Base-by-base conservation (phyloP, 2,113 vertebrate species). In the Chamaetylas fuelleborni region DNA sequence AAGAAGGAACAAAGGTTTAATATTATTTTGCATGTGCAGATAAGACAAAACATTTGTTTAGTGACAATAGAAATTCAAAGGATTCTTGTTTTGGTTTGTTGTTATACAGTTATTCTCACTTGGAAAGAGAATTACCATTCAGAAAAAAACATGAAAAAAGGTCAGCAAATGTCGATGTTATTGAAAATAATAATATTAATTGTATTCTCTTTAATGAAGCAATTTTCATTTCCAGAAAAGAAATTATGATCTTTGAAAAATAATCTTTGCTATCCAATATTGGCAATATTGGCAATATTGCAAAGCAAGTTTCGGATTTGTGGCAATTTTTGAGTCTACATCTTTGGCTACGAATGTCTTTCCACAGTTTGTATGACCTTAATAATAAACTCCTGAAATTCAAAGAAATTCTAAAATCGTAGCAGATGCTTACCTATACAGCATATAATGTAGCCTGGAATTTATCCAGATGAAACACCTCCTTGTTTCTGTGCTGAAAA, bases 171-270 rank as follows among this genome's bases (percentile, higher is more conserved):
- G 86, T 80, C 6, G 24, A 12, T 69, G 54, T 90, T 96, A 92
- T 47, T 95, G 66, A 93, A 97, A 97, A 96, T 66, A 97, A 95
- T 94, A 69, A 5, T 67, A 79, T 94, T 94, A 97, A 96, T 97
- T 95, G 18, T 79, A 57, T n/a, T 85, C 34, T 96, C 42, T 73
- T 96, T 92, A 96, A 95, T 79, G 79, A 95, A 94, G 56, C 33
- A 56, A 61, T 93, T 96, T 96, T 93, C 67, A 82, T 95, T 65
- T 62, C 90, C 83, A 92, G 77, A 93, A 96, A 62, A 67, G 5
- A 76, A 94, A 97, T 93, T 62, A 36, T 64, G 38, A 90, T 96
- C 40, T 96, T 56, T 86, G 91, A 84, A 91, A 53, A 95, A 48
- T 19, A 88, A 58, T 93, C 40, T 81, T 98, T 93, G 81, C 77